Evolutionary conservation across 2,797 vertebrate genomes (phyloP).

Genomic region (Somateria mollissima): DNA sequence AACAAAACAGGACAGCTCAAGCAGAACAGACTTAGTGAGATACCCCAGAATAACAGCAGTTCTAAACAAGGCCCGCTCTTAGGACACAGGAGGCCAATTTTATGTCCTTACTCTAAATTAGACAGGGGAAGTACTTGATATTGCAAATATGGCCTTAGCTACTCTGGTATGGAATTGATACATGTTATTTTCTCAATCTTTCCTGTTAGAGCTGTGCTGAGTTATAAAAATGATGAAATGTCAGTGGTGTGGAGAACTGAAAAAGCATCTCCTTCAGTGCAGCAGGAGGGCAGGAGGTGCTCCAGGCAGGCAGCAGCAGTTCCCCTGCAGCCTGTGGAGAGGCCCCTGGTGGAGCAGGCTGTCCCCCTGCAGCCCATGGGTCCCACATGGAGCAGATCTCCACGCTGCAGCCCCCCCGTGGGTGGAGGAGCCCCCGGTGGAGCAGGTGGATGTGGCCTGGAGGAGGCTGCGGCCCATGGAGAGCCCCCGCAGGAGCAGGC

Average conservation of each 20-base stretch:
- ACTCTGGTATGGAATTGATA: fast-evolving
- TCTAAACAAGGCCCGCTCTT: background rate
- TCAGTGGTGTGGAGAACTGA: background rate
- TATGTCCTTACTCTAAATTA: background rate
- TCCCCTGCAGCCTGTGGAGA: too few relatives aligned
- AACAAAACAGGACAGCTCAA: background rate
- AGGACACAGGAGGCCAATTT: background rate
- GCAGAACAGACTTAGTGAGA: background rate
- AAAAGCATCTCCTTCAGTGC: background rate
- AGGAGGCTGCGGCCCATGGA: too few relatives aligned
- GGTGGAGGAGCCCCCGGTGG: too few relatives aligned
- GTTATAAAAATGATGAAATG: background rate
- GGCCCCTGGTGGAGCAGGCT: too few relatives aligned
- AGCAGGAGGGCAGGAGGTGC: too few relatives aligned
- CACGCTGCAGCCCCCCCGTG: too few relatives aligned
- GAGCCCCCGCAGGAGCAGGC: too few relatives aligned
- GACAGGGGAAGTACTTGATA: background rate
- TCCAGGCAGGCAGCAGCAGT: too few relatives aligned
- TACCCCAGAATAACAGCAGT: background rate
- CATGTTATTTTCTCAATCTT: background rate
- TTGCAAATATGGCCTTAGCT: background rate
- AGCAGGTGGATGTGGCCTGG: too few relatives aligned
- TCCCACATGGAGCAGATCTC: too few relatives aligned
- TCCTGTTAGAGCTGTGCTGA: background rate
- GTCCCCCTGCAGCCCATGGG: too few relatives aligned